Evolutionary conservation across 92 coral and sea anemone genomes (phyloP), one percentile per base, ranked within the genome.

Genomic region (Pocillopora meandrina): DNA sequence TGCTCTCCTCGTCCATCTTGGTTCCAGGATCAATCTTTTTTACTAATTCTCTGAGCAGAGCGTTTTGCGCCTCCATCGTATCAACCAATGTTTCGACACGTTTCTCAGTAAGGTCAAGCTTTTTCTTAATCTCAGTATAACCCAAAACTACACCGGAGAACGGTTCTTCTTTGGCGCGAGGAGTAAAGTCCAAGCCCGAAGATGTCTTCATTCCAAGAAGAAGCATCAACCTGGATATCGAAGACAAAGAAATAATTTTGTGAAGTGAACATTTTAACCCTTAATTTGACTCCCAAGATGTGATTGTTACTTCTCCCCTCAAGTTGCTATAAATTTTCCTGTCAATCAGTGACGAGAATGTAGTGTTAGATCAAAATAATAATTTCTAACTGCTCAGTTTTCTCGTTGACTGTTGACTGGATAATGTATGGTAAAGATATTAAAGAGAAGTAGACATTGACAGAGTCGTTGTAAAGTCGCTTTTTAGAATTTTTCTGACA

Each of bases 81-180:
- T 72, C 57, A 61, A 90, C 83, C 31, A 94, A 81, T 21, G 84
- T 63, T 79, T 94, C 92, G 17, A 92, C 77, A n/a, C 95, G 89
- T 70, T 75, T 91, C 82, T 89, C 92, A 17, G 93, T 92, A 81
- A 89, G 92, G 77, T 80, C 91, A 49, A 92, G n/a, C 47, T 94
- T 84, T 15, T 80, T 84, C 33, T 36, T 81, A 75, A 90, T 65
- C 76, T 86, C 90, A 42, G 62, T 71, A 77, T 61, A 86, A 58
- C 76, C 88, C 34, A 67, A 36, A 34, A 23, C 21, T 61, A 9
- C 26, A 26, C 49, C 49, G 2, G 49, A 2, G 49, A 70, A 76
- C 56, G 57, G 76, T 12, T 64, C 82, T 55, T 76, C 82, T 12
- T 61, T 72, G 2, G 73, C 17, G 11, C 80, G 86, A 72, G 74